Evolutionary conservation across 1,140 invertebrate species (phyloP), one percentile per base, ranked within the genome.

Genomic region (Eulimnadia texana): DNA sequence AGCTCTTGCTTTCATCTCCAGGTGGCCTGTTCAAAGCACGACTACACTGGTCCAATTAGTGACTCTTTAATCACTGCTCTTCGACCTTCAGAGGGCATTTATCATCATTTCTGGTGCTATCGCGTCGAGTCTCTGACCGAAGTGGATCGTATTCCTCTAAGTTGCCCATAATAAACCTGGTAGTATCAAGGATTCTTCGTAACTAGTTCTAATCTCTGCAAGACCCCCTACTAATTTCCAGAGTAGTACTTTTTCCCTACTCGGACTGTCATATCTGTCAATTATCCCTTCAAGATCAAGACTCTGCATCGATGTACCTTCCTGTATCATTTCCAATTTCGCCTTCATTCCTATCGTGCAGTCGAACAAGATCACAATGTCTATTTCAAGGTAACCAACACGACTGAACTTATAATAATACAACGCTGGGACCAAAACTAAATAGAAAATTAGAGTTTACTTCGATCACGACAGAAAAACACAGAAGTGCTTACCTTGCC

Each of bases 401-500:
- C n/a, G n/a, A n/a, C n/a, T n/a, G n/a, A n/a, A n/a, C n/a, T n/a
- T n/a, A n/a, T n/a, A n/a, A n/a, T n/a, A n/a, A n/a, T n/a, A n/a
- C n/a, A n/a, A n/a, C n/a, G n/a, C n/a, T n/a, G n/a, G n/a, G n/a
- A n/a, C n/a, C n/a, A n/a, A n/a, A n/a, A n/a, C n/a, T n/a, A n/a
- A n/a, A n/a, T n/a, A n/a, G n/a, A n/a, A n/a, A n/a, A n/a, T n/a
- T n/a, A n/a, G n/a, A n/a, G n/a, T n/a, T n/a, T n/a, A n/a, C n/a
- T n/a, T n/a, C n/a, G n/a, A n/a, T n/a, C n/a, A n/a, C n/a, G n/a
- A n/a, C n/a, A n/a, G n/a, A n/a, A n/a, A n/a, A n/a, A n/a, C n/a
- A n/a, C n/a, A n/a, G n/a, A n/a, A n/a, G n/a, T 42, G 6, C 42
- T 83, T 85, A 96, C 94, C 88, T 98, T 98, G 81, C 93, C 93